Evolutionary conservation across 2,888 invertebrate species (phyloP), one percentile per base, ranked within the genome.

Genomic region (Callimorpha dominula): DNA sequence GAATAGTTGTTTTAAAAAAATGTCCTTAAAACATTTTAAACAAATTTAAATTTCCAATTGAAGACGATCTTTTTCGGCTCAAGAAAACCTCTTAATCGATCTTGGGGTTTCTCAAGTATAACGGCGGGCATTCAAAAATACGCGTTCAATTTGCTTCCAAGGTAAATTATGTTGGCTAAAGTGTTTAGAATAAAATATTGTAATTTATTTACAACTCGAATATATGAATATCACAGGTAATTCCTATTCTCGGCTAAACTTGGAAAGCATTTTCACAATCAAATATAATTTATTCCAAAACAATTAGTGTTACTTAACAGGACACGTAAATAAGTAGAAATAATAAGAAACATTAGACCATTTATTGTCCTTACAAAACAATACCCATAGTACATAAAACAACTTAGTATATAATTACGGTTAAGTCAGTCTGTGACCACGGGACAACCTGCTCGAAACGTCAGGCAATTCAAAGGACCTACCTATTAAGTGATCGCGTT

Each of bases 21-120:
- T 31, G 31, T 17, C 40, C 6, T 66, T 54, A 54, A 72, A 66
- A 70, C 52, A 70, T 71, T 68, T 65, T 17, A 17, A 62, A 70
- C 52, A 50, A 68, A 75, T 70, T 65, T 70, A 64, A 75, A 75
- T 71, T 74, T 71, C 65, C 40, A 69, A 69, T 71, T 65, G 5
- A 31, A 69, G 65, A 40, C 52, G 63, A 65, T 54, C 52, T 31
- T 31, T 31, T 50, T 64, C 54, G 43, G 12, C 40, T 49, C 60
- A 43, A 54, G 31, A 31, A 42, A 67, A 63, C 12, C 46, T 15
- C 15, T 31, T 15, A 65, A 65, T 73, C 20, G 68, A 65, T 73
- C 20, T 50, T 66, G 42, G 52, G 57, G 31, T 66, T 54, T 64
- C 60, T 63, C 42, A 57, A 68, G 70, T 64, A 57, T 67, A 57